Base-by-base conservation (phyloP, 2,797 vertebrate species). In the Microctenopoma lineatum region DNA sequence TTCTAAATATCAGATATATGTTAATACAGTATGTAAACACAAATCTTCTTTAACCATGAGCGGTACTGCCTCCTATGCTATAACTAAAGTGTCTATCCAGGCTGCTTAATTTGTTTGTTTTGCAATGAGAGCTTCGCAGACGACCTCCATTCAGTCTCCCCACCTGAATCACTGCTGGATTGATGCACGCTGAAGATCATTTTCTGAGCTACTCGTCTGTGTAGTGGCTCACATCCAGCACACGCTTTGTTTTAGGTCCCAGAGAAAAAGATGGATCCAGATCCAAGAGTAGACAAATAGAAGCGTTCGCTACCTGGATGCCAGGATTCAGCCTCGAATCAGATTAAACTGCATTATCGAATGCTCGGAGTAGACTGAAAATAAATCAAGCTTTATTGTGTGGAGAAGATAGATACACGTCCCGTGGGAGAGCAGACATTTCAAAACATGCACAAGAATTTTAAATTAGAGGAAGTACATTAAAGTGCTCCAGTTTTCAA, bases 241-340 rank as follows among this genome's bases (percentile, higher is more conserved):
- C 71, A 77, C 41, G 81, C 91, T 91, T 90, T 92, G 89, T 90
- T 91, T 91, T 75, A 73, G 75, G 81, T 91, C 85, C 86, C 86
- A 75, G 87, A 61, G 80, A 87, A 75, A 77, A 79, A 86, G 68
- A 90, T 77, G 81, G 86, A 77, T 84, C 66, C 77, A 77, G 86
- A 89, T 89, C 79, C 84, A 89, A 84, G 67, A 86, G 80, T 57
- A 85, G 85, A 88, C 77, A 82, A 89, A 88, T 77, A 79, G 76
- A 76, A 85, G 70, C 68, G 39, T 74, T 78, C 77, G 61, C 80
- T 83, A 91, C 85, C 84, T 84, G 81, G 63, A 80, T 76, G 84
- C 87, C 87, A 89, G 84, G 74, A 84, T 80, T 83, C 77, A 66
- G 68, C 75, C 59, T 75, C 60, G 57, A 75, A 84, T 85, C 64